These are phyloP conservation scores for Spea bombifrons DNA, from an alignment of 2,113 vertebrate species.

Conservation along the genomic window DNA sequence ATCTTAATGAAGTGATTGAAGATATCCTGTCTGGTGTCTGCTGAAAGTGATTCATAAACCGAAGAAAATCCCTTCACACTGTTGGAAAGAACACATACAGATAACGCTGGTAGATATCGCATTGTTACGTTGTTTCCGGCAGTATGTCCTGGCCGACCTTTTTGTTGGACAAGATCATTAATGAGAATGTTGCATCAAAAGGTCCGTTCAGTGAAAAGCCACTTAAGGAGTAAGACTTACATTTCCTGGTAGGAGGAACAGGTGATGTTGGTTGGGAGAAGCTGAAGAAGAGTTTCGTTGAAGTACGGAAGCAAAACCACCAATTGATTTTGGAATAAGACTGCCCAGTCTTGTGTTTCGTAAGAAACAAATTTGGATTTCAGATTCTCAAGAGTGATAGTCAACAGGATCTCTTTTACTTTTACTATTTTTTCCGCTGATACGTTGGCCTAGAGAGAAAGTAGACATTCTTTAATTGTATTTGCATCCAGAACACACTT, in stretches of 20 bases:
- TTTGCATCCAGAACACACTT: too few relatives aligned
- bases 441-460: neutral
- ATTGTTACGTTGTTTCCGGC: too few relatives aligned
- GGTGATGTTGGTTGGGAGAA: constrained; percentile 25
- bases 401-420: constrained; percentile 14
- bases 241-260: constrained; percentile 41
- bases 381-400: neutral
- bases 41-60: neutral
- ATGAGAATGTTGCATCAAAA: too few relatives aligned
- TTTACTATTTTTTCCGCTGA: neutral
- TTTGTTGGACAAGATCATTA: too few relatives aligned
- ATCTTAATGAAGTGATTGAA: neutral
- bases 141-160: too few relatives aligned
- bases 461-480: too few relatives aligned
- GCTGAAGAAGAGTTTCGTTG: neutral
- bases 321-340: constrained; percentile 27
- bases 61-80: neutral
- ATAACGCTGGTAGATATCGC: neutral
- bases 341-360: constrained; percentile 9
- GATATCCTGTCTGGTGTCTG: neutral
- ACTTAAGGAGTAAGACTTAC: constrained; percentile 1
- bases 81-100: neutral
- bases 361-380: constrained; percentile 4
- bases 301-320: constrained; percentile 7
- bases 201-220: neutral